phyloP scores from a whole-genome alignment of 2,113 vertebrate genomes.

The Psilopogon haemacephalus region DNA sequence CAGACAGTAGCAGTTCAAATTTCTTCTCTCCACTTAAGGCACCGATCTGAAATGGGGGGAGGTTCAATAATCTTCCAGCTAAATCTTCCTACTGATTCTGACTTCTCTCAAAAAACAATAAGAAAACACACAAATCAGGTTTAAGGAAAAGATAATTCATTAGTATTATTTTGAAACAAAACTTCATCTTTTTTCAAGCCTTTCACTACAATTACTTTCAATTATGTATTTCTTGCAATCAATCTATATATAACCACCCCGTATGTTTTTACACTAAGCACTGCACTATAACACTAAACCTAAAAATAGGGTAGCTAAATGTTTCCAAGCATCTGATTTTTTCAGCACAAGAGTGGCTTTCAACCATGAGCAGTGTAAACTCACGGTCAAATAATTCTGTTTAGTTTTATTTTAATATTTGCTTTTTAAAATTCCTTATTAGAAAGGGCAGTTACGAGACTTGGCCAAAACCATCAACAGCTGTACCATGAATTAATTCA shows the following conservation, averaged over 20 bases:
- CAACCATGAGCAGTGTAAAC: background rate
- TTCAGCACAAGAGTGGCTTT: background rate
- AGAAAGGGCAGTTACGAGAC: slow-evolving; percentile 13
- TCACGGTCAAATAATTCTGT: background rate
- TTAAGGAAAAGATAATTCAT: background rate
- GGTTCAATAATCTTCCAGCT: background rate
- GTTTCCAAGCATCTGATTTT: background rate
- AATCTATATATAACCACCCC: background rate
- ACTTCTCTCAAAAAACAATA: background rate
- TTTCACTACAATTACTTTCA: background rate
- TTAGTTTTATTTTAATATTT: background rate
- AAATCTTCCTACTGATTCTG: background rate
- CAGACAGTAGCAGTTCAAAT: background rate
- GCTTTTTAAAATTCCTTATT: background rate
- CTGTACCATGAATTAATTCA: slow-evolving; percentile 48
- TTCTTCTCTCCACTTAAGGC: background rate
- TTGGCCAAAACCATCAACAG: slow-evolving; percentile 50
- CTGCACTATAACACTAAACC: background rate
- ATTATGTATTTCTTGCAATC: background rate
- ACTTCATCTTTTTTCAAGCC: background rate
- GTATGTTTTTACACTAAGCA: background rate
- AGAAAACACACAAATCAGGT: background rate
- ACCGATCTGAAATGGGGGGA: background rate
- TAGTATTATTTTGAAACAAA: background rate
- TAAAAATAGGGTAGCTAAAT: background rate